Percentiles rank a stretch among this genome's conserved stretches.
Conservation (phyloP, 1,140 invertebrate species). For the Saccostrea echinata region DNA sequence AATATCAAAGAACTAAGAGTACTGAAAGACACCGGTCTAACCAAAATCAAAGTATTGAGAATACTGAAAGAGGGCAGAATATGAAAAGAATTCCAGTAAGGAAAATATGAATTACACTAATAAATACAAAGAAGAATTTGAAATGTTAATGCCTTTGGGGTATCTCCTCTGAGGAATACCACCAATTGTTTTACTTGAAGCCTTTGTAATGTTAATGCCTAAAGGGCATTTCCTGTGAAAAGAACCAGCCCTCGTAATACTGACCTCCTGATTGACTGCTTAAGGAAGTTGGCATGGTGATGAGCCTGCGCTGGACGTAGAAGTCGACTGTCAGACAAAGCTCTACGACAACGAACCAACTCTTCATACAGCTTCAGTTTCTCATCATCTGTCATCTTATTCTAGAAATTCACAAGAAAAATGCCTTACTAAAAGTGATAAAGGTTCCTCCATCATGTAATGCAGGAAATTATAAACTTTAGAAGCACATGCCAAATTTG, state of each 20-base stretch:
- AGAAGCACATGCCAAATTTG: no score
- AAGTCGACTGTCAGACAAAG: constrained; percentile 90
- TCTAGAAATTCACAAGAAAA: constrained; percentile 75
- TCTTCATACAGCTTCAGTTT: constrained; percentile 90
- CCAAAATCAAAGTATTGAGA: background rate
- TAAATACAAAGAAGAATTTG: no score
- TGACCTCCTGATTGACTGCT: constrained; percentile 90
- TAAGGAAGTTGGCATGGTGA: constrained; percentile 86
- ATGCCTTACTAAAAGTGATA: background rate
- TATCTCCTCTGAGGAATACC: background rate
- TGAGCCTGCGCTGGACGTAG: constrained; percentile 88
- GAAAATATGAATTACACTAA: no score
- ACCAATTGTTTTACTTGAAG: background rate
- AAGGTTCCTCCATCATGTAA: no score
- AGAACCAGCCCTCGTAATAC: background rate
- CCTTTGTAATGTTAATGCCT: background rate
- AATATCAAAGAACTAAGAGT: background rate
- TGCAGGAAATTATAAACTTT: no score
- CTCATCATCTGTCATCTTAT: constrained; percentile 90
- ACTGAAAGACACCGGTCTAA: background rate
- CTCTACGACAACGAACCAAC: constrained; percentile 84
- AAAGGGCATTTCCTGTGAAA: background rate
- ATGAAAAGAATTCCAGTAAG: no score
- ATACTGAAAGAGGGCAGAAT: background rate
- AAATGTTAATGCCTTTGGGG: background rate